Conservation (phyloP, 2,888 invertebrate species). For the Drosophila flavopinicola region DNA sequence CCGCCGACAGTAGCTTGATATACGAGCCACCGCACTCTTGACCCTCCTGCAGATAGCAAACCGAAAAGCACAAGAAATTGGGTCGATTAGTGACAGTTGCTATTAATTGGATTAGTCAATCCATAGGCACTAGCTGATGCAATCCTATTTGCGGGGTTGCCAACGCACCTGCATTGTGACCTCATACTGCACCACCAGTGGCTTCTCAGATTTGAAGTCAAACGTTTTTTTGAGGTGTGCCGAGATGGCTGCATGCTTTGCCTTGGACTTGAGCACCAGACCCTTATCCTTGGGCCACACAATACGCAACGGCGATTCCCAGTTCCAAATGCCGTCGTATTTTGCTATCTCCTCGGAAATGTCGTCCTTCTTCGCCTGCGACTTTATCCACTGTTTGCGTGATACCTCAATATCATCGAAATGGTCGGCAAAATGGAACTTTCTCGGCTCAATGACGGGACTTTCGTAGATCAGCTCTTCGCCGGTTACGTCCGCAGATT, state of each 20-base stretch:
- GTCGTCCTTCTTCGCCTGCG: conserved; percentile 95
- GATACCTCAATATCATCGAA: conserved; percentile 92
- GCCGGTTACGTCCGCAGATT: conserved; percentile 27
- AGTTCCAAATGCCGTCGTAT: conserved; percentile 93
- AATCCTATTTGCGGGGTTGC: conserved; percentile 35
- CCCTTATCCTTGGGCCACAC: conserved; percentile 93
- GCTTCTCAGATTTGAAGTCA: conserved; percentile 90
- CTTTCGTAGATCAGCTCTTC: conserved; percentile 87
- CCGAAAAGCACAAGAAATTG: conserved; percentile 39
- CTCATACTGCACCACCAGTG: conserved; percentile 96
- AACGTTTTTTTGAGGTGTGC: conserved; percentile 91
- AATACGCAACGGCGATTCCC: conserved; percentile 90
- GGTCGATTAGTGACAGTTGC: conserved; percentile 61
- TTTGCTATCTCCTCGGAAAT: conserved; percentile 95
- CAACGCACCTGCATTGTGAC: conserved; percentile 89
- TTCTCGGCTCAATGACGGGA: conserved; percentile 87
- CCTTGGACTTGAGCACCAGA: conserved; percentile 95
- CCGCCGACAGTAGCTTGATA: conserved; percentile 94
- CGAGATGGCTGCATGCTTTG: conserved; percentile 97
- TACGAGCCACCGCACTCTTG: conserved; percentile 99
- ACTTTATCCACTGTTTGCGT: conserved; percentile 92
- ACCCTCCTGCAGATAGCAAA: conserved; percentile 88
- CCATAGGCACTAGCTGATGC: conserved; percentile 61
- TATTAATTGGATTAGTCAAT: conserved; percentile 76
- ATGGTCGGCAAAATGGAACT: conserved; percentile 92